These are phyloP conservation scores for Leptoclinus maculatus DNA, from an alignment of 2,797 vertebrate species.

Conservation along the genomic window DNA sequence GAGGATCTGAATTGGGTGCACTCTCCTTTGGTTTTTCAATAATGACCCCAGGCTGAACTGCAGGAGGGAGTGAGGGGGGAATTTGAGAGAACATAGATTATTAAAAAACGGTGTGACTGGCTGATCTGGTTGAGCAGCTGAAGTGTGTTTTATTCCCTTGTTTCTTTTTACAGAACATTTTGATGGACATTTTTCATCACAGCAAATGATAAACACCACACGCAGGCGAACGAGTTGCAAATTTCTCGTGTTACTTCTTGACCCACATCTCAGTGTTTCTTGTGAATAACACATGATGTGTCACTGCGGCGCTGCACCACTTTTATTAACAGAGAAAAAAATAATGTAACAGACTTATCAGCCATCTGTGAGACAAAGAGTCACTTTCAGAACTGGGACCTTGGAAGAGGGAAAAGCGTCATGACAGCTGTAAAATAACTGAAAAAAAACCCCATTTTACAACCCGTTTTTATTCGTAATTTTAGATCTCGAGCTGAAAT, in stretches of 20 bases:
- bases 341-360: conserved; percentile 7
- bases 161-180: not conserved
- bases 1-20: not conserved
- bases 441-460: not conserved
- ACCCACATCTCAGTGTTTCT: conserved; percentile 9
- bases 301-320: conserved; percentile 9
- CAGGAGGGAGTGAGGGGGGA: not conserved
- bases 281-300: conserved; percentile 26
- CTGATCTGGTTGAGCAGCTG: conserved; percentile 4
- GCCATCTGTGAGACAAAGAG: conserved; percentile 29
- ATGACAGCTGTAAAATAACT: not conserved
- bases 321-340: not conserved
- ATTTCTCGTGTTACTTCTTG: not conserved
- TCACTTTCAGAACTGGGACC: not conserved
- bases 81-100: not conserved
- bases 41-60: conserved; percentile 16
- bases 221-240: not conserved
- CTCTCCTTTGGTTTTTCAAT: conserved; percentile 8
- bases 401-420: too few relatives aligned
- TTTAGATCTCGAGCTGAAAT: not conserved
- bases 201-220: not conserved
- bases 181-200: not conserved
- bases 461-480: too few relatives aligned
- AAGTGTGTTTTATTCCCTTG: not conserved
- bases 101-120: conserved; percentile 1